Evolutionary conservation across 2,797 vertebrate genomes (phyloP).

Genomic region (Euphonia xanthogaster): DNA sequence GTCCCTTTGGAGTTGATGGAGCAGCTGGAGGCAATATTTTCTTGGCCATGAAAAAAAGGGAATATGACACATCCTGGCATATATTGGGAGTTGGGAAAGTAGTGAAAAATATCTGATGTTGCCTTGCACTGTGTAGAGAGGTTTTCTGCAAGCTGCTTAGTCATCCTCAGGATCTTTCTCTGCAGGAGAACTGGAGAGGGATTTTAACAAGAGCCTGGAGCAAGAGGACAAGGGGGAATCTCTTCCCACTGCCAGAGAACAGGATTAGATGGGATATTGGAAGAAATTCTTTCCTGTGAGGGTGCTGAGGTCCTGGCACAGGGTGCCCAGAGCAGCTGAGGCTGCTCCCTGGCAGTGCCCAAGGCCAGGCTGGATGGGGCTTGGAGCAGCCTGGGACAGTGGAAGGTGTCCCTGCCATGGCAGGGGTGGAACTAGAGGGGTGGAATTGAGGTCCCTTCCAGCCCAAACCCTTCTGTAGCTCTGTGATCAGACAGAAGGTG

Average conservation of each 20-base stretch:
- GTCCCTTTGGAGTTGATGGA: background rate
- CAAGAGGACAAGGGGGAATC: background rate
- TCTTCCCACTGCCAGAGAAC: background rate
- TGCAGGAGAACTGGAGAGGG: background rate
- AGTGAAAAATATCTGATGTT: background rate
- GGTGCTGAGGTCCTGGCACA: background rate
- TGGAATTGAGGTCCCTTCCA: background rate
- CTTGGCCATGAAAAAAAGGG: background rate
- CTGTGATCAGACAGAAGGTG: background rate
- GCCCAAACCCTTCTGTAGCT: background rate
- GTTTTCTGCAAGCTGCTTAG: background rate
- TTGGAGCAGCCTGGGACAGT: background rate
- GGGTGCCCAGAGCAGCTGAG: background rate
- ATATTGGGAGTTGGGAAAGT: background rate
- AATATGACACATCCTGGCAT: background rate
- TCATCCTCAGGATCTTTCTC: background rate
- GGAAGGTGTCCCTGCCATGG: background rate
- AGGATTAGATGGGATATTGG: background rate
- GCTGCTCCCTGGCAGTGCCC: background rate
- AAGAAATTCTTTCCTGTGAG: background rate
- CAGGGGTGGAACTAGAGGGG: background rate
- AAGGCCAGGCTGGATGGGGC: background rate
- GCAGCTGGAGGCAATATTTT: background rate
- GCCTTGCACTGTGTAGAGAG: background rate
- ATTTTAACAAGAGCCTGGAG: background rate